Conservation (phyloP, 2,797 vertebrate genomes). For the Rhinogobio ventralis region DNA sequence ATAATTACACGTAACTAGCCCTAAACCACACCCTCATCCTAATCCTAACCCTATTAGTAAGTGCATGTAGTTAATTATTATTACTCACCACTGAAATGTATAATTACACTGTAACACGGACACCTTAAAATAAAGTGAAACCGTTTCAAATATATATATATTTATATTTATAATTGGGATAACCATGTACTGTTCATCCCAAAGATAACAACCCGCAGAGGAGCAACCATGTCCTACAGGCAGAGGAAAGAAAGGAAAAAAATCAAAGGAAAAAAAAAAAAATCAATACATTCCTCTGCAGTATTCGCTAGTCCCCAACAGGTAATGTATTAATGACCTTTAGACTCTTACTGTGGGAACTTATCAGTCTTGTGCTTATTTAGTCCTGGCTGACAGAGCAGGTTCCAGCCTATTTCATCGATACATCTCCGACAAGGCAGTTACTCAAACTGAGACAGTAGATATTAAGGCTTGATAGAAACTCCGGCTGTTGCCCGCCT, state of each 20-base stretch:
- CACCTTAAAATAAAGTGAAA: too few species aligned
- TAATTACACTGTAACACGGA: too few species aligned
- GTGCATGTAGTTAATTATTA: too few species aligned
- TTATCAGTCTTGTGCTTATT: constrained; percentile 82
- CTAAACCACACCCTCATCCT: too few species aligned
- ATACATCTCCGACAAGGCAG: constrained; percentile 79
- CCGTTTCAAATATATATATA: too few species aligned
- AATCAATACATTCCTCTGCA: constrained; percentile 77
- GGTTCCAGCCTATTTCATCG: constrained; percentile 79
- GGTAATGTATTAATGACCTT: constrained; percentile 85
- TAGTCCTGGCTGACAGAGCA: constrained; percentile 78
- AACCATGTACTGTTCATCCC: constrained; percentile 43
- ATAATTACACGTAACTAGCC: too few species aligned
- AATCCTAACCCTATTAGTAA: too few species aligned
- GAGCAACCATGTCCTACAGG: constrained; percentile 44
- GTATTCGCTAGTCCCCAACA: constrained; percentile 66
- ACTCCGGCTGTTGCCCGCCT: constrained; percentile 61
- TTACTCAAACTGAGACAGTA: constrained; percentile 80
- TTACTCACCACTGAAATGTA: too few species aligned
- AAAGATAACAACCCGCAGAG: constrained; percentile 34
- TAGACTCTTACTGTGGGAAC: constrained; percentile 81
- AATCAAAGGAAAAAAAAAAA: constrained; percentile 28
- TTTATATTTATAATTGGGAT: background rate
- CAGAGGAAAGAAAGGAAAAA: constrained; percentile 32
- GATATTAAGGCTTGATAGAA: constrained; percentile 83